Base-by-base conservation (phyloP, 1,140 invertebrate species). In the Drosophila takahashii region DNA sequence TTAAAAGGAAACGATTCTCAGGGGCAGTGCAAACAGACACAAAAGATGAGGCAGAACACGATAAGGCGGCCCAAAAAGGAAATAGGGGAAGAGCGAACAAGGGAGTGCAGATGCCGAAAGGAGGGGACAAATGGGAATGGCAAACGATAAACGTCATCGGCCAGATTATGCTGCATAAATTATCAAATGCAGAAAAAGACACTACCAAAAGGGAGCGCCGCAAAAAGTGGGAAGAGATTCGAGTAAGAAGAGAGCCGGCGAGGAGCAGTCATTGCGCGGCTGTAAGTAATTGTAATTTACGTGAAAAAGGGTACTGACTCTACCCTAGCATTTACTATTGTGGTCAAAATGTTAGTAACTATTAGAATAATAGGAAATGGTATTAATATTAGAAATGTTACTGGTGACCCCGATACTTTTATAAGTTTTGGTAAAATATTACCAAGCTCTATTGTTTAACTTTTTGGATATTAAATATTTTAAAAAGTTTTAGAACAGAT, bases 221-320 rank as follows among this genome's bases (percentile, higher is more conserved):
- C 58, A 60, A 22, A 62, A 57, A 58, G 45, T 34, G 34, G 45
- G 56, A 48, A 57, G 34, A 47, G 36, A 61, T 58, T 16, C 34
- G 10, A 41, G 29, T 32, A 15, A 48, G 52, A 48, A 54, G 50
- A 42, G 9, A 34, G 50, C 22, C 70, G 60, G 65, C 52, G 56
- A 44, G 10, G 26, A 52, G 27, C 72, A 70, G 65, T 48, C 75
- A 79, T 62, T 62, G 67, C 42, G 76, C 76, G 74, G 74, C 83
- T 87, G 81, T 86, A 86, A 86, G 72, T 86, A 86, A 86, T 86
- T 86, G 81, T 86, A 86, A 86, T 86, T 86, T 87, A 87, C 84
- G 84, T 77, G 64, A 15, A 87, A 57, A 70, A 80, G 57, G 70
- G 79, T 61, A 85, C 83, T 69, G 59, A 67, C 83, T 87, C 53